These are phyloP conservation scores for Oscheius sp. DNA, from an alignment of 2,888 invertebrate genomes.

Conservation along the genomic window DNA sequence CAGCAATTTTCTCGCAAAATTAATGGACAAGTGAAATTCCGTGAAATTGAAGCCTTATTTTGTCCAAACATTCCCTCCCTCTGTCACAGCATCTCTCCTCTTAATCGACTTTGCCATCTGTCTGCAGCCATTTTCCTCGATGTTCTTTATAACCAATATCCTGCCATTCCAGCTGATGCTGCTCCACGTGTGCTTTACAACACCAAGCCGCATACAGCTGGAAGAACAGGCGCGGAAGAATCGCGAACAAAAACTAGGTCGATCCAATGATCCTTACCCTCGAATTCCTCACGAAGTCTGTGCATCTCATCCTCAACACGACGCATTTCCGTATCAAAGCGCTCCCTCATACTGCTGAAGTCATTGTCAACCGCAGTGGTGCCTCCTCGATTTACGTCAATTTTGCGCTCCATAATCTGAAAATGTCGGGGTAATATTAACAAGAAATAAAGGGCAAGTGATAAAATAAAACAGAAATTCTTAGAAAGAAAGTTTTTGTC, in stretches of 20 bases:
- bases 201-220: constrained; percentile 23
- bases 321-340: constrained; percentile 83
- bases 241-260: background rate
- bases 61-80: too few species aligned
- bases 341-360: constrained; percentile 92
- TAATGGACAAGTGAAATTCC: too few species aligned
- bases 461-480: background rate
- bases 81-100: background rate
- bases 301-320: constrained; percentile 97
- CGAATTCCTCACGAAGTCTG: constrained; percentile 68
- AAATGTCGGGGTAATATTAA: background rate
- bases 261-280: constrained; percentile 45
- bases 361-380: constrained; percentile 80
- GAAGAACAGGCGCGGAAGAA: background rate
- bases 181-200: constrained; percentile 20
- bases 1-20: too few species aligned
- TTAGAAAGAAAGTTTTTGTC: background rate
- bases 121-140: background rate
- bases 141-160: background rate
- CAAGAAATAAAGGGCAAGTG: background rate
- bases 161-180: constrained; percentile 17
- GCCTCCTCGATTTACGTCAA: constrained; percentile 65
- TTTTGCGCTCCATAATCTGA: constrained; percentile 58
- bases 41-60: too few species aligned
- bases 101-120: background rate